Conservation (phyloP, 2,113 vertebrate genomes). For the Spheniscus mendiculus region DNA sequence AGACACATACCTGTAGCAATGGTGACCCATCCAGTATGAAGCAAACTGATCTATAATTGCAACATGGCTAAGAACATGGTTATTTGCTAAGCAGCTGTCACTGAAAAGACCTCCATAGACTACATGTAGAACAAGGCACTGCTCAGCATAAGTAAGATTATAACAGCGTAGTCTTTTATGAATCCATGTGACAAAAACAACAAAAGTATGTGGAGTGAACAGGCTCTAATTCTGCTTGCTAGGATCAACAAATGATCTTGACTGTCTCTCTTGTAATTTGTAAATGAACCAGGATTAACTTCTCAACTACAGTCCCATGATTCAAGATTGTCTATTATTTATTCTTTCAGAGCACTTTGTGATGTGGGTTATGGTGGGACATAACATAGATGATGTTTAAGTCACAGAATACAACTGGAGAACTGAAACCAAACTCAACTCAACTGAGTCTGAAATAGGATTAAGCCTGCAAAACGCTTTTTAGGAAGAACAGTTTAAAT, state of each 20-base stretch:
- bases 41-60: neutral
- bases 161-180: neutral
- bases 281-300: neutral
- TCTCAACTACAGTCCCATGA: neutral
- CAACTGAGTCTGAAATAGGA: neutral
- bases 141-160: neutral
- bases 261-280: neutral
- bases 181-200: neutral
- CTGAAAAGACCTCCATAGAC: neutral
- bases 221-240: constrained; percentile 8
- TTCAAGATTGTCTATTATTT: neutral
- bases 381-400: neutral
- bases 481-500: neutral
- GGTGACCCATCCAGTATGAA: neutral
- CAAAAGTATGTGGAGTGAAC: neutral
- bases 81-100: neutral
- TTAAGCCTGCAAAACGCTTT: neutral
- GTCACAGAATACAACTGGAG: neutral
- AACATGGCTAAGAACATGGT: neutral
- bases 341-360: neutral
- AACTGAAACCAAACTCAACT: neutral
- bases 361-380: neutral
- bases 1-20: neutral
- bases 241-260: constrained; percentile 8
- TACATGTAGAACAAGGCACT: neutral